Percentiles rank a stretch among this genome's conserved stretches.
Conservation (phyloP, 1,140 invertebrate species). For the Drosophila orosa region DNA sequence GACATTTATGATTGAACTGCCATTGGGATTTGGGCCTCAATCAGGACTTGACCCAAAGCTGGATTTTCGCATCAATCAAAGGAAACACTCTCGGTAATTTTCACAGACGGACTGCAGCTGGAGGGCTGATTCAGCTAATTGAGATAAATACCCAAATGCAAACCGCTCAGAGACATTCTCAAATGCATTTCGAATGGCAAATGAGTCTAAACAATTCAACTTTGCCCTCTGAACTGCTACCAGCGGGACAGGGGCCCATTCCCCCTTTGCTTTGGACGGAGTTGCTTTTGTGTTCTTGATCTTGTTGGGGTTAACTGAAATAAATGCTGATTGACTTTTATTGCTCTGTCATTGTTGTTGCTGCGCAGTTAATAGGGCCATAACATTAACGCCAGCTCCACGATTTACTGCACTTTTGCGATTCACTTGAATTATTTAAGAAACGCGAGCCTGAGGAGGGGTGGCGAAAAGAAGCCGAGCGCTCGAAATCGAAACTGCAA, state of each 20-base stretch:
- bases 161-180: constrained; percentile 39
- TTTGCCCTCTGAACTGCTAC: constrained; percentile 10
- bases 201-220: constrained; percentile 71
- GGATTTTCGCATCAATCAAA: constrained; percentile 39
- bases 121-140: constrained; percentile 53
- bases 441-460: constrained; percentile 4
- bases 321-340: constrained; percentile 81
- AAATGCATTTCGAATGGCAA: constrained; percentile 53
- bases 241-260: neutral
- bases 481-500: constrained; percentile 69
- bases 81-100: constrained; percentile 28
- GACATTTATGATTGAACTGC: constrained; percentile 26
- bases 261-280: constrained; percentile 1
- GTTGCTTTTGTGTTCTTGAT: constrained; percentile 44
- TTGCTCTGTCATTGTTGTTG: constrained; percentile 60
- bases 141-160: constrained; percentile 57
- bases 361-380: constrained; percentile 60
- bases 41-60: constrained; percentile 11
- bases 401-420: constrained; percentile 72
- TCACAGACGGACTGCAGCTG: constrained; percentile 29
- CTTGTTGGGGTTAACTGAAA: constrained; percentile 72
- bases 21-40: constrained; percentile 27
- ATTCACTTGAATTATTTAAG: constrained; percentile 65
- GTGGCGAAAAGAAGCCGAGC: constrained; percentile 32
- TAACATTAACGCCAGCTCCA: constrained; percentile 56